Evolutionary conservation across 2,888 invertebrate species (phyloP).

Genomic region (Zelleria hepariella): DNA sequence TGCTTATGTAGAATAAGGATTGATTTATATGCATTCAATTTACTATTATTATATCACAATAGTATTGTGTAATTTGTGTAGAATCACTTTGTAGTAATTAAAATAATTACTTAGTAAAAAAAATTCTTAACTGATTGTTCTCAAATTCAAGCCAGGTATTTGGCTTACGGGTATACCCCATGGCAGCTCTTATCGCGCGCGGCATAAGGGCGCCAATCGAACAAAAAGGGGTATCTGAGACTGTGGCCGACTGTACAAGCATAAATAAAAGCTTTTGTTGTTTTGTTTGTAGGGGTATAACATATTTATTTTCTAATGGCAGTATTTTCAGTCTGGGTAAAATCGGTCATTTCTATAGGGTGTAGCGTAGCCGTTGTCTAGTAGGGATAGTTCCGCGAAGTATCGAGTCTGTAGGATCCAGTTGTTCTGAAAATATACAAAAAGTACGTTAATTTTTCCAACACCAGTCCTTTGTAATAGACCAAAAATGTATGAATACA

Average conservation of each 20-base stretch:
- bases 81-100: background rate
- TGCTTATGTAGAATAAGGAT: no score
- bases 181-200: no score
- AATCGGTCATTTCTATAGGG: background rate
- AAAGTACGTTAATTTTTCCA: background rate
- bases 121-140: background rate
- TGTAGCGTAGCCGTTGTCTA: no score
- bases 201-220: no score
- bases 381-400: background rate
- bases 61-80: background rate
- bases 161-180: background rate
- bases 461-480: background rate
- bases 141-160: background rate
- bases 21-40: no score
- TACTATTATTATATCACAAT: background rate
- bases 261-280: background rate
- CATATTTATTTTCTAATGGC: background rate
- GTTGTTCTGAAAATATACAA: background rate
- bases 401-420: constrained; percentile 1
- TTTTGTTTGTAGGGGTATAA: background rate
- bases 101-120: background rate
- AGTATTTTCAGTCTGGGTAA: background rate
- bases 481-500: no score
- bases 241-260: no score
- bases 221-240: no score